phyloP scores from a whole-genome alignment of 1,140 invertebrate species.

The Panagrolaimus sp. region DNA sequence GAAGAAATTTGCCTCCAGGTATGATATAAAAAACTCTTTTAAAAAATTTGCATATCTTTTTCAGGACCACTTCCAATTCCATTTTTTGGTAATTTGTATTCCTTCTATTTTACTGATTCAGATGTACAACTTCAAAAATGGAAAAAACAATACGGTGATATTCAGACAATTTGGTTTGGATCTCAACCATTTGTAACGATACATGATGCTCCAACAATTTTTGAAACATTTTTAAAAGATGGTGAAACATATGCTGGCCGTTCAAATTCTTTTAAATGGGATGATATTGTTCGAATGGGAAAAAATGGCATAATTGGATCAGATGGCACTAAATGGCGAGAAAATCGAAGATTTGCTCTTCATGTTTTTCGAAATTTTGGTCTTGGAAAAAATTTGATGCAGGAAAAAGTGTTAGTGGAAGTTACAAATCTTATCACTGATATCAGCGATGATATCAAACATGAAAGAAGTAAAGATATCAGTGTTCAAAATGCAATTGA shows the following conservation, averaged over 20 bases:
- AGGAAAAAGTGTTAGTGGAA: constrained; percentile 21
- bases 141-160: constrained; percentile 3
- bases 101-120: neutral
- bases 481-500: constrained; percentile 22
- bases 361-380: constrained; percentile 44
- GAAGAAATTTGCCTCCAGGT: constrained; percentile 7
- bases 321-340: constrained; percentile 33
- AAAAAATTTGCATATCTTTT: too few species aligned
- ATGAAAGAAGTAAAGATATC: constrained; percentile 14
- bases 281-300: constrained; percentile 14
- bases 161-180: constrained; percentile 33
- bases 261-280: neutral
- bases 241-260: constrained; percentile 25
- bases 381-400: constrained; percentile 41
- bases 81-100: neutral
- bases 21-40: too few species aligned
- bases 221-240: constrained; percentile 27
- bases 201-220: constrained; percentile 23
- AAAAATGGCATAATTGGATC: constrained; percentile 39
- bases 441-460: constrained; percentile 21
- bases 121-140: neutral
- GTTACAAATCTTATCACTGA: constrained; percentile 11
- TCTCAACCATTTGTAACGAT: constrained; percentile 26
- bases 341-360: constrained; percentile 31
- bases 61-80: neutral